phyloP scores from a whole-genome alignment of 2,888 invertebrate species.

The Alloplasta piceator region DNA sequence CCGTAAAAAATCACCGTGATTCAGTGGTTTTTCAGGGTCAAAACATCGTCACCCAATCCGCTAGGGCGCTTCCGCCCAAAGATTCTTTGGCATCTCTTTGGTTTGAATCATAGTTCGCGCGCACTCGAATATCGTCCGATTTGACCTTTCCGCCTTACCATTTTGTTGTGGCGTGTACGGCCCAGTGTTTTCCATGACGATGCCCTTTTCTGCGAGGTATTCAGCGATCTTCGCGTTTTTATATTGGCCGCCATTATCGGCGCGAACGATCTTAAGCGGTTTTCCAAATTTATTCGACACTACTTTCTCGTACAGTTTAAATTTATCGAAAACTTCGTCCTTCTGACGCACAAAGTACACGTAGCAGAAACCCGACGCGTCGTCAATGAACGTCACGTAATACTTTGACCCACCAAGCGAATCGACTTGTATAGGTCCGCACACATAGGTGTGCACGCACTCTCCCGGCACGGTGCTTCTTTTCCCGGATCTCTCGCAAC shows the following conservation, averaged over 20 bases:
- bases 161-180: slow-evolving; percentile 74
- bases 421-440: slow-evolving; percentile 65
- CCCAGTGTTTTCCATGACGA: slow-evolving; percentile 66
- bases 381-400: slow-evolving; percentile 68
- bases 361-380: slow-evolving; percentile 56
- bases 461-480: slow-evolving; percentile 40
- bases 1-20: no score
- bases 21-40: no score
- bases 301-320: slow-evolving; percentile 38
- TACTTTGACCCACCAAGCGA: slow-evolving; percentile 67
- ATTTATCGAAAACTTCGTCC: slow-evolving; percentile 54
- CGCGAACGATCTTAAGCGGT: slow-evolving; percentile 21
- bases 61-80: slow-evolving; percentile 73
- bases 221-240: neutral
- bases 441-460: slow-evolving; percentile 65
- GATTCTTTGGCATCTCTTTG: slow-evolving; percentile 45
- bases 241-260: slow-evolving; percentile 65
- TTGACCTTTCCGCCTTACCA: slow-evolving; percentile 72
- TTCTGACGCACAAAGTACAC: slow-evolving; percentile 63
- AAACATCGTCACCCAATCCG: no score
- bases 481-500: neutral
- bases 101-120: slow-evolving; percentile 71
- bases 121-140: slow-evolving; percentile 71
- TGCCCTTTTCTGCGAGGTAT: slow-evolving; percentile 62
- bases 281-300: slow-evolving; percentile 46